Base-by-base conservation (phyloP, 1,140 invertebrate species). In the Heliconius hewitsoni region DNA sequence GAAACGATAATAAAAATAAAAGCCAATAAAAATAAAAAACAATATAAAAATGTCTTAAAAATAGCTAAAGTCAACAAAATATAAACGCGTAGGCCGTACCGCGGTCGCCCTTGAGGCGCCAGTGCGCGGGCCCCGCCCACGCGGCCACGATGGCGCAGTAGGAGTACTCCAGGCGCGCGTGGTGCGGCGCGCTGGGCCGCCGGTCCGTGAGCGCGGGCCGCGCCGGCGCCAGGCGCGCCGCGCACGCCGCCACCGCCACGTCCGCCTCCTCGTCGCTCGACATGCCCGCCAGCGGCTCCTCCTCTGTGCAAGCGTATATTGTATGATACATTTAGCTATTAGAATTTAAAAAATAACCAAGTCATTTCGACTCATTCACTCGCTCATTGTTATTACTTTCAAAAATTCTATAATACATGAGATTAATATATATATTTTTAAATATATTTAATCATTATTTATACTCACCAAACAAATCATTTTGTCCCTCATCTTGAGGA, bases 41-140 rank as follows among this genome's bases (percentile, higher is more conserved):
- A 23, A 23, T 23, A 23, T 23, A 23, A 23, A 23, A 23, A 23
- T 0, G 23, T 23, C 23, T 23, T 23, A 23, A 23, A 23, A 23
- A 23, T 23, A 23, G 23, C 23, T 23, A 23, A 23, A 23, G 23
- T 23, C 23, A 23, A 23, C 23, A 23, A 23, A 23, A 23, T 23
- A 23, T 23, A 23, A 23, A 23, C 23, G 23, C 23, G 23, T 23
- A 23, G 23, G 23, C 23, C 55, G 3, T 84, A 91, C 95, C 85
- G 81, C 90, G 87, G 83, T 95, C 94, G 84, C 95, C 94, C 86
- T 95, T 96, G 23, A 97, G 93, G 84, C 96, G 96, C 97, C 97
- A 98, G 87, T 97, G 97, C 52, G 95, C 91, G 39, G 97, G 97
- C 1, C 97, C 97, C 55, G 96, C 97, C 97, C 97, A 98, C 57